Percentiles rank a stretch among this genome's conserved stretches.
Evolutionary conservation across 2,888 invertebrate genomes (phyloP).

Genomic region (Luperina nickerlii): DNA sequence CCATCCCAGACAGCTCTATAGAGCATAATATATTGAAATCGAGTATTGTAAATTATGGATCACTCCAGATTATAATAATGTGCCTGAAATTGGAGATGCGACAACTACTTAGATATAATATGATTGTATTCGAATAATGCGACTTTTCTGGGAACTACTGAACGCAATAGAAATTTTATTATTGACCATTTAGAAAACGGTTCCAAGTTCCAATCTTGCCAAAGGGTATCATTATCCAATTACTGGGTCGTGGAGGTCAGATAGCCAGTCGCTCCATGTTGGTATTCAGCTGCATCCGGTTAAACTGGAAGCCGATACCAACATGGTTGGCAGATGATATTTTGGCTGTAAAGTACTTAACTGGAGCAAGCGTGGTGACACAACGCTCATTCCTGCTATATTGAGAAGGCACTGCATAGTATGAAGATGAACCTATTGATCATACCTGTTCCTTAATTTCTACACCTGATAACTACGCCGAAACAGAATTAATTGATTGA

Average conservation of each 20-base stretch:
- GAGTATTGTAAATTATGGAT: constrained; percentile 61
- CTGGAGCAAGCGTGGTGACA: background rate
- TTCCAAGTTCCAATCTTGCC: background rate
- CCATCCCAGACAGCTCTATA: constrained; percentile 29
- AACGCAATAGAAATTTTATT: background rate
- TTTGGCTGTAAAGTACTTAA: background rate
- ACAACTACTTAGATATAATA: constrained; percentile 19
- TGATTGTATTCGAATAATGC: constrained; percentile 7
- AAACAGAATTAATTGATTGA: background rate
- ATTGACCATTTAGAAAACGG: background rate
- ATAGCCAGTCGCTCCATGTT: background rate
- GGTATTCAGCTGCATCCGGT: background rate
- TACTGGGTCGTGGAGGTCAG: background rate
- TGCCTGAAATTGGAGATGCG: constrained; percentile 27
- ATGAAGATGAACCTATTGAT: background rate
- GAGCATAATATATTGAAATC: constrained; percentile 64
- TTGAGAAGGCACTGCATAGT: background rate
- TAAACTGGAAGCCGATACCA: background rate
- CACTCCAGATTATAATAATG: constrained; percentile 43
- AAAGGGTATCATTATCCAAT: background rate
- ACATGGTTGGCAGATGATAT: background rate
- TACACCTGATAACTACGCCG: background rate
- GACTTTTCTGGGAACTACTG: background rate
- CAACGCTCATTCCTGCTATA: background rate
- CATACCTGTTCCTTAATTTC: background rate